These are phyloP conservation scores for Orchesellides sinensis DNA, from an alignment of 2,888 invertebrate species.

Conservation along the genomic window DNA sequence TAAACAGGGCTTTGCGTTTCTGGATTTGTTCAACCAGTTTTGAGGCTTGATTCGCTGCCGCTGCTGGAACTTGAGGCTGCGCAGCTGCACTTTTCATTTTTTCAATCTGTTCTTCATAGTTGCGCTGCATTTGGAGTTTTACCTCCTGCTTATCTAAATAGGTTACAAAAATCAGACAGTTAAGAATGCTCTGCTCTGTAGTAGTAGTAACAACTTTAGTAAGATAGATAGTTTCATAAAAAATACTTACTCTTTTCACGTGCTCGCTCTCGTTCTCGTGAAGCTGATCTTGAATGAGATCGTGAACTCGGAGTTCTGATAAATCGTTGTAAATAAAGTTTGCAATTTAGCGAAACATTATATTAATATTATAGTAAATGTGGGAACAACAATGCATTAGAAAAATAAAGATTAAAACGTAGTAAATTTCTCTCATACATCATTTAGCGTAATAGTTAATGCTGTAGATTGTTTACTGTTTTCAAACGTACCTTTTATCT, in stretches of 20 bases:
- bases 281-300: slow-evolving; percentile 72
- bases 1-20: slow-evolving; percentile 95
- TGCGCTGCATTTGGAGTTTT: slow-evolving; percentile 61
- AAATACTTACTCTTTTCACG: slow-evolving; percentile 72
- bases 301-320: slow-evolving; percentile 62
- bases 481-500: slow-evolving; percentile 73
- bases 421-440: no score
- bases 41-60: slow-evolving; percentile 82
- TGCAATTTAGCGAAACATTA: not conserved
- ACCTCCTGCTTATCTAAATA: slow-evolving; percentile 57
- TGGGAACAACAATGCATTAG: no score
- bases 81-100: slow-evolving; percentile 51
- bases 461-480: no score
- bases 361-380: no score
- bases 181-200: not conserved
- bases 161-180: not conserved
- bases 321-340: slow-evolving; percentile 65
- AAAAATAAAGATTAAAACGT: no score
- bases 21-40: slow-evolving; percentile 93
- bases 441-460: no score
- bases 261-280: slow-evolving; percentile 76
- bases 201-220: not conserved
- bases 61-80: slow-evolving; percentile 29
- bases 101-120: slow-evolving; percentile 68
- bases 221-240: not conserved